A percentile compares a stretch with the other conserved stretches of the same genome.
Evolutionary conservation across 2,113 vertebrate species (phyloP).

Genomic region (Bos taurus): ARS-UCD2.0 NC_037329.1:23284501-23285000

Average conservation of each 20-base stretch:
- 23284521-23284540: background rate
- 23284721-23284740: too few species aligned
- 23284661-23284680: too few species aligned
- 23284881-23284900: background rate
- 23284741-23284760: background rate
- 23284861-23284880: background rate
- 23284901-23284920: background rate
- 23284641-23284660: fast-evolving
- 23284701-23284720: too few species aligned
- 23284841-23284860: background rate
- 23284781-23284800: background rate
- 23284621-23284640: fast-evolving
- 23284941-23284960: background rate
- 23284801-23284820: background rate
- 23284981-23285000: background rate
- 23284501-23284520: background rate
- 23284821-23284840: background rate
- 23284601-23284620: too few species aligned
- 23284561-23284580: background rate
- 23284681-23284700: too few species aligned
- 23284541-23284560: background rate
- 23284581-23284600: background rate
- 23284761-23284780: background rate
- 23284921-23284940: background rate
- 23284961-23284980: background rate